Percentiles rank a stretch among this genome's conserved stretches.
Evolutionary conservation across 2,113 vertebrate genomes (phyloP).

Genomic region (Rhagologus leucostigma): DNA sequence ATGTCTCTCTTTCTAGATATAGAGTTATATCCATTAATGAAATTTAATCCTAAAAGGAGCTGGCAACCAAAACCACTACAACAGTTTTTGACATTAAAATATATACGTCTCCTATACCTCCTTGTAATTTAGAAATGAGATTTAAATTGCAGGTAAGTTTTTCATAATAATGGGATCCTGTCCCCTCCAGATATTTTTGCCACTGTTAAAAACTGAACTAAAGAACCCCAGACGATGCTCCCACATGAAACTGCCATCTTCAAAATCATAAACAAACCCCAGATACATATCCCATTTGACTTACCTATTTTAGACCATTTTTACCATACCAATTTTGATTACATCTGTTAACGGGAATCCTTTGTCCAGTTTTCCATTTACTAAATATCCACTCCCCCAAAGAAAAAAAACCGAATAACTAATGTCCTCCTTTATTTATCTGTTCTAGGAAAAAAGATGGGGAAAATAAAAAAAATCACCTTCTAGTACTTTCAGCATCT

Average conservation of each 20-base stretch:
- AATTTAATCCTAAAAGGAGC: background rate
- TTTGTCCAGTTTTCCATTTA: background rate
- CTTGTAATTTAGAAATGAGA: background rate
- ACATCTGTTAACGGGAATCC: background rate
- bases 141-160: background rate
- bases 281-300: background rate
- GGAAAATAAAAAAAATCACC: background rate
- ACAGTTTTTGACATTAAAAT: conserved; percentile 21
- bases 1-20: background rate
- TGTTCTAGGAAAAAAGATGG: background rate
- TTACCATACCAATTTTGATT: background rate
- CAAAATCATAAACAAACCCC: background rate
- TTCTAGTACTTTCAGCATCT: background rate
- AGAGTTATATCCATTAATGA: background rate
- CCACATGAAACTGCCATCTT: background rate
- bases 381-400: background rate
- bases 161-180: background rate
- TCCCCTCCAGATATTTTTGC: background rate
- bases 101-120: background rate
- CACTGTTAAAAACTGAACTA: background rate
- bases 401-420: background rate
- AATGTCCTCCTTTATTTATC: background rate
- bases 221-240: background rate
- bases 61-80: background rate
- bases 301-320: background rate